These are phyloP conservation scores for Lagodon rhomboides DNA, from an alignment of 2,797 vertebrate genomes.

Conservation along the genomic window DNA sequence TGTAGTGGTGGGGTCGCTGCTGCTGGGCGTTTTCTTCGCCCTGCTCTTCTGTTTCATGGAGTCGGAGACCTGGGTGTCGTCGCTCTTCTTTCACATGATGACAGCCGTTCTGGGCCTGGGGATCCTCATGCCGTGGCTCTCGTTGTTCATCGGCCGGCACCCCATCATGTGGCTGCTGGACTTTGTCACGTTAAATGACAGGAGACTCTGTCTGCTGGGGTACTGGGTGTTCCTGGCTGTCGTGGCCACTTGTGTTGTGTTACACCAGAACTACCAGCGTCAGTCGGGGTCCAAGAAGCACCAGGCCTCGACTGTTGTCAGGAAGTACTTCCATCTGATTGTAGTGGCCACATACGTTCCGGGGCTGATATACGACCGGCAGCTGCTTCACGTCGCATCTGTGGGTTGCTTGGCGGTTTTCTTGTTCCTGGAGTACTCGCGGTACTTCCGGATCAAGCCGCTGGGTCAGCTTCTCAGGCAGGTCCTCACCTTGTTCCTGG, in stretches of 20 bases:
- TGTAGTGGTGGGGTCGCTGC: slow-evolving; percentile 89
- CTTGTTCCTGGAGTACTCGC: slow-evolving; percentile 92
- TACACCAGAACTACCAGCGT: slow-evolving; percentile 92
- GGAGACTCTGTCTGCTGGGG: slow-evolving; percentile 88
- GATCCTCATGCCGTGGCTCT: slow-evolving; percentile 95
- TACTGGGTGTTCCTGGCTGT: slow-evolving; percentile 91
- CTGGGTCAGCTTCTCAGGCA: slow-evolving; percentile 91
- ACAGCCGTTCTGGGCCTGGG: slow-evolving; percentile 93
- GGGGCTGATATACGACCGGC: slow-evolving; percentile 92
- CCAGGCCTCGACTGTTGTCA: slow-evolving; percentile 91
- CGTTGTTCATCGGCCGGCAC: slow-evolving; percentile 92
- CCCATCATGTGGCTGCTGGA: slow-evolving; percentile 94
- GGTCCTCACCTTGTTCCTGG: slow-evolving; percentile 94
- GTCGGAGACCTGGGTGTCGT: slow-evolving; percentile 94
- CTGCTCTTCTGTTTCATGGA: slow-evolving; percentile 97
- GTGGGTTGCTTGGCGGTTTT: slow-evolving; percentile 92
- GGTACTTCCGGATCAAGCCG: slow-evolving; percentile 95
- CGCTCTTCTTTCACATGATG: slow-evolving; percentile 97
- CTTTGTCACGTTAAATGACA: slow-evolving; percentile 89
- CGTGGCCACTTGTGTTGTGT: slow-evolving; percentile 88
- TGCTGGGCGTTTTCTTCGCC: slow-evolving; percentile 94
- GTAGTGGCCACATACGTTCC: slow-evolving; percentile 94
- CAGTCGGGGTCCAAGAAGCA: slow-evolving; percentile 92
- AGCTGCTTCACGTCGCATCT: slow-evolving; percentile 92
- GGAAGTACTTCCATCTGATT: slow-evolving; percentile 98